A percentile compares a stretch with the other conserved stretches of the same genome.
phyloP scores from a whole-genome alignment of 2,113 vertebrate species.

The Puma concolor region DNA sequence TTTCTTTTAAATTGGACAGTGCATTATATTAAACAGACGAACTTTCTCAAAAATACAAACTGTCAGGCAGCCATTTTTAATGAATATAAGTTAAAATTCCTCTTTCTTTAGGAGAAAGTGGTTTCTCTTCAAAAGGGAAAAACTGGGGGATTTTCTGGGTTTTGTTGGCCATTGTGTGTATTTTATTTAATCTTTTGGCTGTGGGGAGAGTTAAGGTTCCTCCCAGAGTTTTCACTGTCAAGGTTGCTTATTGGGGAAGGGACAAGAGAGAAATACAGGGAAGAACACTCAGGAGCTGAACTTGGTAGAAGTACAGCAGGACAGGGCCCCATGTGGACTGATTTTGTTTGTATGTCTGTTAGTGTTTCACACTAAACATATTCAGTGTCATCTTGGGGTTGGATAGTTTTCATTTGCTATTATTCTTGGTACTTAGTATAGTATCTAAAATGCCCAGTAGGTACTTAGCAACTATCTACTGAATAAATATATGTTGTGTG shows the following conservation, averaged over 20 bases:
- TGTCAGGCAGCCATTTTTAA: constrained; percentile 84
- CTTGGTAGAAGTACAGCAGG: background rate
- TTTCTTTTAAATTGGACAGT: constrained; percentile 88
- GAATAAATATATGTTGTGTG: background rate
- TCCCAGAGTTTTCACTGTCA: background rate
- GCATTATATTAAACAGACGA: constrained; percentile 86
- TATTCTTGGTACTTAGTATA: background rate
- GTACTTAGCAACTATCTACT: background rate
- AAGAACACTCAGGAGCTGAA: background rate
- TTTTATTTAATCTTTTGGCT: constrained; percentile 70
- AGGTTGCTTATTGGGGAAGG: background rate
- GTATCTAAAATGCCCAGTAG: background rate
- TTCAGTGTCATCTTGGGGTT: background rate
- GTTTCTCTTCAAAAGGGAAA: constrained; percentile 62
- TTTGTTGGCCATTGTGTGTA: constrained; percentile 65
- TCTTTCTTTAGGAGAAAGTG: constrained; percentile 81
- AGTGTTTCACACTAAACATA: background rate
- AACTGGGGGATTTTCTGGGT: constrained; percentile 71
- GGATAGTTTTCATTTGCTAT: background rate
- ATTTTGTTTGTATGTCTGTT: accelerated
- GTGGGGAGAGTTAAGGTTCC: background rate
- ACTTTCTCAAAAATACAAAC: constrained; percentile 85
- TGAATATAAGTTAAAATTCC: constrained; percentile 85
- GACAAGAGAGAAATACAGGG: background rate
- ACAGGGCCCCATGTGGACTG: background rate